Evolutionary conservation across 2,113 vertebrate genomes (phyloP).

Genomic region (Narcine bancroftii): DNA sequence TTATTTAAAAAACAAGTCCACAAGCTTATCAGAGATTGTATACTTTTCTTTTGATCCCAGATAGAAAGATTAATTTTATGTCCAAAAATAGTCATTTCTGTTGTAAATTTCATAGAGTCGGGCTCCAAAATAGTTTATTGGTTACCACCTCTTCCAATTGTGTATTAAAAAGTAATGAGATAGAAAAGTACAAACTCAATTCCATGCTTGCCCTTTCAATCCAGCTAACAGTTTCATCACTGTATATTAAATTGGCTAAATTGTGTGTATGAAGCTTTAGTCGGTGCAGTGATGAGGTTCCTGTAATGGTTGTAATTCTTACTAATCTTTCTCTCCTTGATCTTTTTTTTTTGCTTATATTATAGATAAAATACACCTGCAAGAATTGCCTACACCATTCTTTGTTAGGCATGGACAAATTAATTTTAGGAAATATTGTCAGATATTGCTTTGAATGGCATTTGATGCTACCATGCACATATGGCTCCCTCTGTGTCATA

Average conservation of each 20-base stretch:
- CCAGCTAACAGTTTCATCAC: background rate
- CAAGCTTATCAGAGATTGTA: background rate
- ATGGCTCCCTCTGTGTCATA: no score
- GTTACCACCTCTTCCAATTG: background rate
- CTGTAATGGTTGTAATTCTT: background rate
- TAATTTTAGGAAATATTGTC: no score
- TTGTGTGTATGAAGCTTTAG: background rate
- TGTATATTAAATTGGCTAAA: background rate
- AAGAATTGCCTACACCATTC: no score
- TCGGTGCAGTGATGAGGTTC: background rate
- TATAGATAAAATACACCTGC: no score
- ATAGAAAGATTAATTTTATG: background rate
- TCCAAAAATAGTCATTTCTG: background rate
- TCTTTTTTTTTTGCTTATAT: no score
- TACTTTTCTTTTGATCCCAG: background rate
- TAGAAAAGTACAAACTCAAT: background rate
- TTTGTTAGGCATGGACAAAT: no score
- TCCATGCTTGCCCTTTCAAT: background rate
- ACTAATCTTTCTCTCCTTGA: background rate
- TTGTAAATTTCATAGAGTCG: slow-evolving; percentile 8
- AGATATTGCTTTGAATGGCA: no score
- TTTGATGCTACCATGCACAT: no score
- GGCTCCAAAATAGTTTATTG: slow-evolving; percentile 21
- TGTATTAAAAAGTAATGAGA: slow-evolving; percentile 11
- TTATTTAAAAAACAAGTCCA: background rate